Evolutionary conservation across 2,113 vertebrate species (phyloP), one percentile per base, ranked within the genome.

Genomic region (Embiotoca jacksoni): DNA sequence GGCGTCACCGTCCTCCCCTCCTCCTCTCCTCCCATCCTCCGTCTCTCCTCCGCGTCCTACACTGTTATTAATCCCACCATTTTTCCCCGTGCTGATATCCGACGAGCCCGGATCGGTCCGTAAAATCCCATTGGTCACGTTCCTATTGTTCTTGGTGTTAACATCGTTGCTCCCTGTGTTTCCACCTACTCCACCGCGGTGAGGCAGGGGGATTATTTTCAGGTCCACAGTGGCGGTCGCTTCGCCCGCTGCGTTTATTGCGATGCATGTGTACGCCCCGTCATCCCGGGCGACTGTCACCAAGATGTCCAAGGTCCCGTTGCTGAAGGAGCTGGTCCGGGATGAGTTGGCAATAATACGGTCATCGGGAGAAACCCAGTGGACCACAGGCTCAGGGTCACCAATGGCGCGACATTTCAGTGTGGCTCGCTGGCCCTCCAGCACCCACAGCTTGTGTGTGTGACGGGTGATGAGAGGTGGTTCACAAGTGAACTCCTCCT

Each of bases 311-410:
- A 98, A 88, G 4, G 97, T 97, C 46, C 97, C 97, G 0, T 98
- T 97, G 88, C 94, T 95, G 88, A 96, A 97, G 5, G 96, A 97
- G 70, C 90, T 90, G 39, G 95, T 94, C 60, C 96, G 89, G 32
- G 96, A 96, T 16, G 96, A 94, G 91, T 98, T 98, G 23, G 95
- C 92, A 0, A 98, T 88, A 44, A 98, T 96, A 46, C 95, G 95
- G 83, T 97, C 96, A 6, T 97, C 96, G 0, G 97, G 97, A 23
- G 96, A 96, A 7, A 98, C 96, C 97, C 97, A 98, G 90, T 97
- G 97, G 78, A 97, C 90, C 9, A 96, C 92, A 0, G 97, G 97
- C 49, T 93, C 93, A 0, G 97, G 97, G 91, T 98, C 97, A 0
- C 97, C 97, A 0, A 97, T 95, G 60, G 97, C 93, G 2, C 96